Evolutionary conservation across 2,888 invertebrate species (phyloP).

Genomic region (Ormyrus nitidulus): DNA sequence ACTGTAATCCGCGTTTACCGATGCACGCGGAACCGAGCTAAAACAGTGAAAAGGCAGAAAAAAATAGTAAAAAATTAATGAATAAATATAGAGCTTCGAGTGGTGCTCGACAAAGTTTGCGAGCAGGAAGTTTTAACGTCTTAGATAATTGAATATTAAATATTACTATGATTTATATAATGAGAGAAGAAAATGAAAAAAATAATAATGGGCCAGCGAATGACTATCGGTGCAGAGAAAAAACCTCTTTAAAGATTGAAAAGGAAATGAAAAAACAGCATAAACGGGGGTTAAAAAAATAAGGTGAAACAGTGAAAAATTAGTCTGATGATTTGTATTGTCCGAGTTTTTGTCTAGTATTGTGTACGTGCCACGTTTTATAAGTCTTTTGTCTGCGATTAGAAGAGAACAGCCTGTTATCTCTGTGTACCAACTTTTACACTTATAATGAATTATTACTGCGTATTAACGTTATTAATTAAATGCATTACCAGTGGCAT

Average conservation of each 20-base stretch:
- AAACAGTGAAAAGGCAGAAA: conserved; percentile 57
- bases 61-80: conserved; percentile 56
- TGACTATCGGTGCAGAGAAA: conserved; percentile 66
- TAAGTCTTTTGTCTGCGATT: conserved; percentile 72
- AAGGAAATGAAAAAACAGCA: conserved; percentile 49
- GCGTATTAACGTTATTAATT: conserved; percentile 56
- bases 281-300: conserved; percentile 53
- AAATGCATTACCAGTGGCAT: conserved; percentile 51
- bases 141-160: conserved; percentile 73
- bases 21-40: conserved; percentile 46
- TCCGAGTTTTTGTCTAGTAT: conserved; percentile 74
- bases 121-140: conserved; percentile 71
- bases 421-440: conserved; percentile 74
- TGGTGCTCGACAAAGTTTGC: conserved; percentile 66
- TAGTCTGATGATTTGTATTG: conserved; percentile 74
- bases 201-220: conserved; percentile 67
- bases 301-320: conserved; percentile 59
- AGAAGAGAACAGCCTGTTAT: conserved; percentile 70
- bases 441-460: conserved; percentile 63
- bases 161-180: conserved; percentile 67
- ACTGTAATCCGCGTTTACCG: conserved; percentile 43
- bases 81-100: conserved; percentile 58
- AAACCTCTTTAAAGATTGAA: conserved; percentile 49
- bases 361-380: conserved; percentile 74
- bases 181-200: conserved; percentile 54